Evolutionary conservation across 2,113 vertebrate species (phyloP).

Genomic region (Fulmarus glacialis): DNA sequence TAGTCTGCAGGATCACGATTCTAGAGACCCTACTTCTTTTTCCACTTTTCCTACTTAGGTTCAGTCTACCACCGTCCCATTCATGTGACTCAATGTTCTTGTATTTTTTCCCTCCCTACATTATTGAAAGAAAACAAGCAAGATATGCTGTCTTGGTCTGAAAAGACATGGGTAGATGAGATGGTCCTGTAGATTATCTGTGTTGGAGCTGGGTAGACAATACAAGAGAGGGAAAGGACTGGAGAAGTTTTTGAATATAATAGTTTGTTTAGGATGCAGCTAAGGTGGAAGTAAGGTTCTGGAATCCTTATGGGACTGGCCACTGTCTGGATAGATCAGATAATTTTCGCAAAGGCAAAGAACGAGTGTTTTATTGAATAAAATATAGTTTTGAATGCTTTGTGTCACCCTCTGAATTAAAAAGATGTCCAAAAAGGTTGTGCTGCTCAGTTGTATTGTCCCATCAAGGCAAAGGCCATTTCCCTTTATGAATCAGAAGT

Average conservation of each 20-base stretch:
- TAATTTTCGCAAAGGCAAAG: background rate
- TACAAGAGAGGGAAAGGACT: background rate
- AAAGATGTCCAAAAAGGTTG: background rate
- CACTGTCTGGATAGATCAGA: background rate
- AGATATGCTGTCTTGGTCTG: background rate
- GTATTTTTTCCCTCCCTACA: background rate
- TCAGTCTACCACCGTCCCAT: background rate
- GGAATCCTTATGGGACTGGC: background rate
- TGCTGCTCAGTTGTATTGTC: background rate
- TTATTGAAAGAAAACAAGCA: background rate
- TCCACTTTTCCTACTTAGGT: background rate
- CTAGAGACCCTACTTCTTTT: background rate
- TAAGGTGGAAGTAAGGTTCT: background rate
- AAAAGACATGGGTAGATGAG: background rate
- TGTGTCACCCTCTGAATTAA: background rate
- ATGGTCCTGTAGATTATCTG: background rate
- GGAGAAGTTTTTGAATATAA: background rate
- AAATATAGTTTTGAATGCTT: background rate
- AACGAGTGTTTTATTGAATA: background rate
- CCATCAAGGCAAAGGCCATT: background rate
- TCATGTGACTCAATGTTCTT: background rate
- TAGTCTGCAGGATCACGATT: background rate
- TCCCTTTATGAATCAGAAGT: background rate
- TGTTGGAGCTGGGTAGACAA: background rate
- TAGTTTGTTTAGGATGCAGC: background rate